Evolutionary conservation across 2,797 vertebrate genomes (phyloP), one percentile per base, ranked within the genome.

Genomic region (Tachyglossus aculeatus): DNA sequence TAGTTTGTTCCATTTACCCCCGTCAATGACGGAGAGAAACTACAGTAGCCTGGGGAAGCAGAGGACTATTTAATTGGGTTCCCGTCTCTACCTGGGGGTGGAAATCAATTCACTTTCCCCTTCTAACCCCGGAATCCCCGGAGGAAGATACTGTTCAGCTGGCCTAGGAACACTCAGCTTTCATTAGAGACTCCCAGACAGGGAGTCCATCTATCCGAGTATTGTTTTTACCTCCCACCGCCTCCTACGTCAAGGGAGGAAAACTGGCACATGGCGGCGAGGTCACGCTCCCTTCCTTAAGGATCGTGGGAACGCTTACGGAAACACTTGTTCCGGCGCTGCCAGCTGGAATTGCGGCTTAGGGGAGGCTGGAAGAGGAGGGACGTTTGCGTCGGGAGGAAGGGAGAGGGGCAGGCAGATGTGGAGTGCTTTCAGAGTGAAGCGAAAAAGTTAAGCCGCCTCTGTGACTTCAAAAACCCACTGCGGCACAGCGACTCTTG

Each of bases 281-380:
- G 84, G 85, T 72, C 53, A 15, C 1, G 16, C 70, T 81, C 74
- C 60, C 55, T 51, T 31, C 61, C 27, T 27, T 37, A 3, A 18
- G 44, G 84, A 80, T 56, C 54, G 22, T 85, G 86, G 83, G 82
- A 90, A 90, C 48, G 14, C 57, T 70, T 1, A 47, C 0, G 12
- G 67, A 84, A 80, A 73, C 33, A 54, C 69, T 74, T 37, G 4
- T 1, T 40, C 3, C 79, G 31, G 56, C 48, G n/a, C 65, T 65
- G 71, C 79, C 86, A 88, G 88, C 71, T 88, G 87, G 75, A 81
- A 67, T 47, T 36, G 41, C 68, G 24, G 67, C 67, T 77, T 19
- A 51, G 31, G 45, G 31, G 39, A 36, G 56, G 66, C 48, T 74
- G 81, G 74, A 78, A 62, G 29, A 47, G 37, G 2, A 1, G 2